phyloP scores from a whole-genome alignment of 2,797 vertebrate genomes.

The Pygocentrus nattereri region DNA sequence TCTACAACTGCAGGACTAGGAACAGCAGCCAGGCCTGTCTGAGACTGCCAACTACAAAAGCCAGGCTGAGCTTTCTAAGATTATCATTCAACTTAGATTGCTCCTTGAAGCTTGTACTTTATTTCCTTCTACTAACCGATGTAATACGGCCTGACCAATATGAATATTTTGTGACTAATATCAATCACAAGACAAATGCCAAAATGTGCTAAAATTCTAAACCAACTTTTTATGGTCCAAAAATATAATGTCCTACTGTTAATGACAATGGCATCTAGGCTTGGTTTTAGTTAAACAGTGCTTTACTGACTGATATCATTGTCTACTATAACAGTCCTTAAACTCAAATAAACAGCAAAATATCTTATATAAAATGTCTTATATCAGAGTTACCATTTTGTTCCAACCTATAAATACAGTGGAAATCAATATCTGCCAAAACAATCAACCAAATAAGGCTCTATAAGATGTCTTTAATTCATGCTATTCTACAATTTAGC shows the following conservation, averaged over 20 bases:
- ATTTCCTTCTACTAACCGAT: not conserved
- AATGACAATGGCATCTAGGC: too few species aligned
- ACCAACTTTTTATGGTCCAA: too few species aligned
- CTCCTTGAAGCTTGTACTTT: not conserved
- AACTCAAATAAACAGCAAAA: not conserved
- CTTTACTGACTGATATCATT: not conserved
- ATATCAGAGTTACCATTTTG: not conserved
- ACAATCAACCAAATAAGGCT: not conserved
- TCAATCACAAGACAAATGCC: not conserved
- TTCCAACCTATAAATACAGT: not conserved
- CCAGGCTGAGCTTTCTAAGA: constrained; percentile 10
- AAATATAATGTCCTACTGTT: too few species aligned
- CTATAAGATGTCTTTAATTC: not conserved
- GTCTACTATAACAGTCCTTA: not conserved
- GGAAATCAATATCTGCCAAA: too few species aligned
- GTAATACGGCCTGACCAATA: not conserved
- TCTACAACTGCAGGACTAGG: not conserved
- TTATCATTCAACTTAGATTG: constrained; percentile 20
- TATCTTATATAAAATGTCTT: not conserved
- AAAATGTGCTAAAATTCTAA: not conserved
- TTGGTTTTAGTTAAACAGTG: not conserved
- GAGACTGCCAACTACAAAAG: constrained; percentile 28
- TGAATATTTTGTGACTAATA: not conserved
- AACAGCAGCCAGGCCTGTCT: not conserved
- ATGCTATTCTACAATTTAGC: not conserved